Conservation (phyloP, 2,797 vertebrate genomes). For the Synaphobranchus kaupii region DNA sequence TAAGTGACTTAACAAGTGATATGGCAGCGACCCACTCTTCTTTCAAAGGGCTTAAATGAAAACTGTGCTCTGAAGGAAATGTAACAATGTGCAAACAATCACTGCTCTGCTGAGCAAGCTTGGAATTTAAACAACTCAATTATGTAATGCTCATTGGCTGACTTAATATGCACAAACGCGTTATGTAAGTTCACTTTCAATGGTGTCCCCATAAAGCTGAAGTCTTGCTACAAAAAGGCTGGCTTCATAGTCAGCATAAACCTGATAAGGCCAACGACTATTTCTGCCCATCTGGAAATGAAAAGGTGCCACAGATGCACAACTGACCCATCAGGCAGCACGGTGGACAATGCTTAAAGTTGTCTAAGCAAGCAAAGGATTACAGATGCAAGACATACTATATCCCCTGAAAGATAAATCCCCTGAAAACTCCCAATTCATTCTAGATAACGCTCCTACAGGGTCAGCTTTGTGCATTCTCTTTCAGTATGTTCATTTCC, state of each 20-base stretch:
- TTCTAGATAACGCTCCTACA: not conserved
- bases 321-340: not conserved
- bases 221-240: not conserved
- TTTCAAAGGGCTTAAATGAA: not conserved
- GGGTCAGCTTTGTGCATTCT: not conserved
- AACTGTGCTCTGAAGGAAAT: not conserved
- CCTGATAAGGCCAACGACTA: not conserved
- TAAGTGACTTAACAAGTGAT: not conserved
- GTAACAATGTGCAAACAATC: not conserved
- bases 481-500: not conserved
- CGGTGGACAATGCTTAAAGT: not conserved
- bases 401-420: not conserved
- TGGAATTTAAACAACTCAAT: not conserved
- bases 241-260: not conserved
- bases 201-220: not conserved
- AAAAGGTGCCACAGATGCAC: not conserved
- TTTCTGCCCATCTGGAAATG: not conserved
- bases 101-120: not conserved
- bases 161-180: not conserved
- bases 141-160: slow-evolving; percentile 15
- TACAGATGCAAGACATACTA: too few species aligned
- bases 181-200: slow-evolving; percentile 13
- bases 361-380: not conserved
- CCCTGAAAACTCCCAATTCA: not conserved
- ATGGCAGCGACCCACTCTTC: not conserved